A percentile compares a stretch with the other conserved stretches of the same genome.
Evolutionary conservation across 2,797 vertebrate genomes (phyloP).

Genomic region (Chanos chanos): DNA sequence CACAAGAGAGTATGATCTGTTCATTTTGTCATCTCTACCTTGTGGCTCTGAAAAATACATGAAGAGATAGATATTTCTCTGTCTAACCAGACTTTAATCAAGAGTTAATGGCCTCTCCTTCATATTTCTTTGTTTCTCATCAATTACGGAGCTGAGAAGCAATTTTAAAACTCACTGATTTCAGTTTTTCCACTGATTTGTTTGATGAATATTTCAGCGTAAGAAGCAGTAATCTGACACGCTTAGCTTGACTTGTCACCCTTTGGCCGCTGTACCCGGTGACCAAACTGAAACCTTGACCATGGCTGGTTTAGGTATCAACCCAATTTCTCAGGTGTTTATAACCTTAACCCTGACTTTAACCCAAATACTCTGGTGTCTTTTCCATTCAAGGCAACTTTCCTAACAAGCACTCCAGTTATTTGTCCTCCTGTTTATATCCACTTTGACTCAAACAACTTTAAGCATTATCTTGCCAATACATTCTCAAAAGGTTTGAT

Average conservation of each 20-base stretch:
- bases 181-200: conserved; percentile 70
- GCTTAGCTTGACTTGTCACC: conserved; percentile 49
- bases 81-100: neutral
- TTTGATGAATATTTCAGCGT: conserved; percentile 71
- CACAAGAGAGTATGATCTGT: too few relatives aligned
- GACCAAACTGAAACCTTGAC: conserved; percentile 1
- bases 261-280: conserved; percentile 24
- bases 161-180: conserved; percentile 60
- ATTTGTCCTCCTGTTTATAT: too few relatives aligned
- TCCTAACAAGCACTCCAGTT: neutral
- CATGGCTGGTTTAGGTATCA: conserved; percentile 3
- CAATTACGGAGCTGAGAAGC: conserved; percentile 64
- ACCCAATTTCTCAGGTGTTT: neutral
- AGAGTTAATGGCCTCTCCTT: neutral
- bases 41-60: too few relatives aligned
- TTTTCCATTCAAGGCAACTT: neutral
- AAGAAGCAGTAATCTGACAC: conserved; percentile 68
- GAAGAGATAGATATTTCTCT: neutral
- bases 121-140: conserved; percentile 57
- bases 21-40: too few relatives aligned
- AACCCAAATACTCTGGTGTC: neutral
- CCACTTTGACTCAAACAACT: too few relatives aligned
- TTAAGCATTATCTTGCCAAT: too few relatives aligned
- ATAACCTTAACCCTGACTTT: neutral
- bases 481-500: too few relatives aligned